Evolutionary conservation across 2,888 invertebrate genomes (phyloP).

Genomic region (Sinelater perroti): DNA sequence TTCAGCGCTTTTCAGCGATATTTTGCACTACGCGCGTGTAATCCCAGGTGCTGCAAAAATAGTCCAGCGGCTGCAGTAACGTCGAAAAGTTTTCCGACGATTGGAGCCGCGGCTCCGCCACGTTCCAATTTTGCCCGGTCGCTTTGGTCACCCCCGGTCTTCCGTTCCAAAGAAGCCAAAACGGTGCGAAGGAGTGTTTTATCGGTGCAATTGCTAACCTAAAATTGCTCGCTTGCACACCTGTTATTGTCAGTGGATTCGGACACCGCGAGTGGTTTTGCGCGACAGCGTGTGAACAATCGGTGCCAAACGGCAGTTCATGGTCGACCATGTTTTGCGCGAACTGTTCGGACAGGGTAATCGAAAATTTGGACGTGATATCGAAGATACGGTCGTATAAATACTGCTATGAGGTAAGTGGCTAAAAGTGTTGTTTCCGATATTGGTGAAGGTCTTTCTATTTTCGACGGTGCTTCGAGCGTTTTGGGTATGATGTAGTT

Average conservation of each 20-base stretch:
- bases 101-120: constrained; percentile 13
- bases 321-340: constrained; percentile 56
- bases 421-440: constrained; percentile 7
- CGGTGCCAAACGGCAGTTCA: no score
- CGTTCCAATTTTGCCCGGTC: constrained; percentile 16
- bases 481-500: no score
- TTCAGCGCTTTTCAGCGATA: no score
- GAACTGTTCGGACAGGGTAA: constrained; percentile 51
- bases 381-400: constrained; percentile 52
- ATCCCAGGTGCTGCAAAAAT: no score
- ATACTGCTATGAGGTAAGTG: constrained; percentile 55
- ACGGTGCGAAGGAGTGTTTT: constrained; percentile 20
- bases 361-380: constrained; percentile 51
- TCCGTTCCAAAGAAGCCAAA: constrained; percentile 21
- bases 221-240: constrained; percentile 4
- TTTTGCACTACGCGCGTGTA: no score
- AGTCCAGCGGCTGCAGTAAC: no score
- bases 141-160: constrained; percentile 16
- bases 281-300: no score
- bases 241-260: constrained; percentile 11
- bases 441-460: no score
- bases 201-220: constrained; percentile 1
- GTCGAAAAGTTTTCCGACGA: no score
- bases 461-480: no score
- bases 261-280: no score